Base-by-base conservation (phyloP, 2,797 vertebrate species). In the Macropodus opercularis region DNA sequence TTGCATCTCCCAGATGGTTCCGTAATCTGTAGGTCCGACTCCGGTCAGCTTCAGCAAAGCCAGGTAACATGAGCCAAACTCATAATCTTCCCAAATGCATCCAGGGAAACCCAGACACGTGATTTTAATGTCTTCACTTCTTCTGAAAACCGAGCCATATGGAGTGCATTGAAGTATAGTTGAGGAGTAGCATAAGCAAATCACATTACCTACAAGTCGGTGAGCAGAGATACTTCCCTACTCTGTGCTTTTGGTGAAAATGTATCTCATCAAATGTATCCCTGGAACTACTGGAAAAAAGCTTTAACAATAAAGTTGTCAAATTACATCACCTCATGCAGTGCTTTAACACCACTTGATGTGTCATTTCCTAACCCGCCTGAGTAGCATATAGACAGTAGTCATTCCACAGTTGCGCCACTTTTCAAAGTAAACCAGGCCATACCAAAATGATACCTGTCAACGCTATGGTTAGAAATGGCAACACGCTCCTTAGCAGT, bases 1-100 rank as follows among this genome's bases (percentile, higher is more conserved):
- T 91, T 92, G 87, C 90, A 89, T 64, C 60, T 85, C 80, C 87
- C 92, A 90, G 81, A 91, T 92, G 91, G 89, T 87, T 83, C 83
- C 80, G 83, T 92, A 90, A 92, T 92, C 88, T 90, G 69, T 47
- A 78, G 80, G 85, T 85, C 85, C 74, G 55, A 31, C 80, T 85
- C 78, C 85, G 87, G 87, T 90, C 89, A 90, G 77, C 77, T 74
- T 78, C 75, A 74, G 79, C 85, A 81, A 81, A 84, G 83, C 81
- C 85, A 88, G 87, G 90, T 87, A 92, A 92, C 86, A 84, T 53
- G 77, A 92, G 84, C 86, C 80, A 84, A 82, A 84, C 87, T 87
- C 81, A 90, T 86, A 91, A 84, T 81, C 74, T 67, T 81, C 76
- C 57, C 68, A 87, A 87, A 85, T 59, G 58, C 75, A 79, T 82